Conservation (phyloP, 92 coral and sea anemone genomes). For the Zoanthus gigantus region DNA sequence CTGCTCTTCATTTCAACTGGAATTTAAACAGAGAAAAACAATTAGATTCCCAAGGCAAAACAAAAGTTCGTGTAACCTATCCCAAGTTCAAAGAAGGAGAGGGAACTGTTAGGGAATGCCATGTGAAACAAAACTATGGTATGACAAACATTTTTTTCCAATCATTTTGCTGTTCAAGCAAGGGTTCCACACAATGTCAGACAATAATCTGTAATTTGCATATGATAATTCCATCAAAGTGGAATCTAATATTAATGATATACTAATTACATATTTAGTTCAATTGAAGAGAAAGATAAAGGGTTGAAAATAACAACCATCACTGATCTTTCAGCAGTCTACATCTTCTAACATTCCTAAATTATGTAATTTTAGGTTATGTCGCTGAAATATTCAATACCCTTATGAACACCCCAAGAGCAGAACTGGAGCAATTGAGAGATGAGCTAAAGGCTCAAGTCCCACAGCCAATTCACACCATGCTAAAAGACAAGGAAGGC, state of each 20-base stretch:
- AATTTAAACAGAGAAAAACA: slow-evolving; percentile 35
- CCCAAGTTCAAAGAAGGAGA: slow-evolving; percentile 52
- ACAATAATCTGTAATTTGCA: not conserved
- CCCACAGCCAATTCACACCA: slow-evolving; percentile 52
- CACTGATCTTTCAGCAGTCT: slow-evolving; percentile 6
- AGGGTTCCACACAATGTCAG: slow-evolving; percentile 2
- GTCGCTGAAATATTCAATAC: slow-evolving; percentile 49
- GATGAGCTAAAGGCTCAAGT: slow-evolving; percentile 51
- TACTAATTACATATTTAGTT: not conserved
- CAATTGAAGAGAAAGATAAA: slow-evolving; percentile 4
- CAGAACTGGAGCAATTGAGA: slow-evolving; percentile 14
- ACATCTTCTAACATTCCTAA: not conserved
- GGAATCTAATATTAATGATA: not conserved
- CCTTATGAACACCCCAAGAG: slow-evolving; percentile 44
- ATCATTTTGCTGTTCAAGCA: slow-evolving; percentile 9
- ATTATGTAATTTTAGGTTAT: slow-evolving; percentile 34
- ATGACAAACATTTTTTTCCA: slow-evolving; percentile 31
- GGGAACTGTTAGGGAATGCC: slow-evolving; percentile 52
- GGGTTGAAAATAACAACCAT: slow-evolving; percentile 16
- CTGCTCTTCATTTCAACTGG: slow-evolving; percentile 34
- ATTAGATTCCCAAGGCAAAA: not conserved
- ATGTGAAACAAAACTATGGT: slow-evolving; percentile 47
- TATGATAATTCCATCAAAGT: not conserved
- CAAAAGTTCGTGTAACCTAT: slow-evolving; percentile 34
- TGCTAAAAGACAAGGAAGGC: slow-evolving; percentile 51